These are phyloP conservation scores for Aplysina aerophoba DNA, from an alignment of 37 sponge, comb jelly and placozoan species.

Conservation along the genomic window DNA sequence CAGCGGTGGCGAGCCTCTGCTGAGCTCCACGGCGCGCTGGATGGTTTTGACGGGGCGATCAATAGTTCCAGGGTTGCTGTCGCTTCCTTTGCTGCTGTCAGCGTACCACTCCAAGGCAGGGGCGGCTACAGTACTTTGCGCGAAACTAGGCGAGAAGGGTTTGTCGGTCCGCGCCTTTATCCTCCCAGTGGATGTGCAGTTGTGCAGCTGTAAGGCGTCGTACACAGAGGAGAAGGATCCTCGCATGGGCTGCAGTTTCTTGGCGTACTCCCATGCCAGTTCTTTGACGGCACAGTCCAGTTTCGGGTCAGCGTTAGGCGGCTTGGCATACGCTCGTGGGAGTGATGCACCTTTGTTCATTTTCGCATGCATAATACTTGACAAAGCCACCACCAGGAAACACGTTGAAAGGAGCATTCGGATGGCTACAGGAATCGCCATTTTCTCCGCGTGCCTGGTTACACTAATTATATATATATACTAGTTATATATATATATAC, in stretches of 20 bases:
- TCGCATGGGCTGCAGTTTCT: constrained; percentile 55
- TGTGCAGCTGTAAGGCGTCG: constrained; percentile 64
- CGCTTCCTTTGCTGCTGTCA: constrained; percentile 17
- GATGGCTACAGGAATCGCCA: too few species aligned
- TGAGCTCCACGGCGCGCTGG: constrained; percentile 29
- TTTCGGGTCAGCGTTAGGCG: constrained; percentile 42
- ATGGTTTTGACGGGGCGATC: constrained; percentile 54
- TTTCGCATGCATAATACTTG: background rate
- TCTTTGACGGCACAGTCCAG: constrained; percentile 62
- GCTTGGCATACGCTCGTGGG: constrained; percentile 13
- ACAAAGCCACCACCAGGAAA: too few species aligned
- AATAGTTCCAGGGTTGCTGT: constrained; percentile 46
- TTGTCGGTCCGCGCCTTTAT: too few species aligned
- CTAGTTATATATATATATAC: too few species aligned
- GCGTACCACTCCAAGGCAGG: constrained; percentile 20
- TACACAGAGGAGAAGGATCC: constrained; percentile 38
- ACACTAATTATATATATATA: too few species aligned
- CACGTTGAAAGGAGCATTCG: too few species aligned
- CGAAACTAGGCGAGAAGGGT: too few species aligned
- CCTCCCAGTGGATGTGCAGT: background rate
- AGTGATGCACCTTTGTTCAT: background rate
- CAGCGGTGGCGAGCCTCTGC: background rate
- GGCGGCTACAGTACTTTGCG: background rate
- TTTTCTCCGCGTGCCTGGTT: too few species aligned
- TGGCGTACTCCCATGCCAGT: constrained; percentile 69